Evolutionary conservation across 2,888 invertebrate species (phyloP).

Genomic region (Sycophila texana): DNA sequence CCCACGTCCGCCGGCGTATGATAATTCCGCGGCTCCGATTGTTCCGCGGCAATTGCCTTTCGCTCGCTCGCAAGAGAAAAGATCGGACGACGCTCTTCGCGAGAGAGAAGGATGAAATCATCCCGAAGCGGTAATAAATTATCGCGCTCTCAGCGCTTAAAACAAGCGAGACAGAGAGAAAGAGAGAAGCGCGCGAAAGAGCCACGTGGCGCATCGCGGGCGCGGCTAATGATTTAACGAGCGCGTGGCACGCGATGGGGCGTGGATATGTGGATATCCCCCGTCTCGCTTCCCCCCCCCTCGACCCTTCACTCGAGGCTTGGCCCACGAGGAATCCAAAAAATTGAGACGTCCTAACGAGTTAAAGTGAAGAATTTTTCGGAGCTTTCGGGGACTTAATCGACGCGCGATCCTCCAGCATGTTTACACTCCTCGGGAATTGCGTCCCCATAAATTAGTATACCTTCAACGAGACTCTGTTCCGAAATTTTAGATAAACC

Average conservation of each 20-base stretch:
- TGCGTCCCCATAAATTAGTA: slow-evolving; percentile 25
- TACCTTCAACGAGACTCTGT: background rate
- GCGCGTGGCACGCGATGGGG: slow-evolving; percentile 71
- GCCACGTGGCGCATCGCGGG: slow-evolving; percentile 61
- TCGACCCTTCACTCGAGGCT: slow-evolving; percentile 15
- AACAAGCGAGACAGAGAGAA: slow-evolving; percentile 40
- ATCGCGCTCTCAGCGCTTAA: slow-evolving; percentile 61
- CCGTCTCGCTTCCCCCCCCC: no score
- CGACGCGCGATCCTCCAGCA: background rate
- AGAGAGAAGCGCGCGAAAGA: slow-evolving; percentile 19
- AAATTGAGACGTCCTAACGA: slow-evolving; percentile 58
- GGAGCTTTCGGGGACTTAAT: background rate
- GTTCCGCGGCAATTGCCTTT: slow-evolving; percentile 36
- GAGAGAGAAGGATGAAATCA: slow-evolving; percentile 54
- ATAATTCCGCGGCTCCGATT: slow-evolving; percentile 43
- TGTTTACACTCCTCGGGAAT: slow-evolving; percentile 41
- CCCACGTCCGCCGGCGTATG: slow-evolving; percentile 38
- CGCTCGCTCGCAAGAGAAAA: slow-evolving; percentile 8
- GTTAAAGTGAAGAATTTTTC: slow-evolving; percentile 33
- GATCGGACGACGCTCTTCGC: background rate
- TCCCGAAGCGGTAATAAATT: slow-evolving; percentile 60
- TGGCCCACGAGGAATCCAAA: slow-evolving; percentile 44
- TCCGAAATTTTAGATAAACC: background rate
- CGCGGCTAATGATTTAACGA: slow-evolving; percentile 71
- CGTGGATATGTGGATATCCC: slow-evolving; percentile 64